Percentiles rank a stretch among this genome's conserved stretches.
These are phyloP conservation scores for Callospermophilus lateralis DNA, from an alignment of 2,113 vertebrate genomes.

Conservation along the genomic window DNA sequence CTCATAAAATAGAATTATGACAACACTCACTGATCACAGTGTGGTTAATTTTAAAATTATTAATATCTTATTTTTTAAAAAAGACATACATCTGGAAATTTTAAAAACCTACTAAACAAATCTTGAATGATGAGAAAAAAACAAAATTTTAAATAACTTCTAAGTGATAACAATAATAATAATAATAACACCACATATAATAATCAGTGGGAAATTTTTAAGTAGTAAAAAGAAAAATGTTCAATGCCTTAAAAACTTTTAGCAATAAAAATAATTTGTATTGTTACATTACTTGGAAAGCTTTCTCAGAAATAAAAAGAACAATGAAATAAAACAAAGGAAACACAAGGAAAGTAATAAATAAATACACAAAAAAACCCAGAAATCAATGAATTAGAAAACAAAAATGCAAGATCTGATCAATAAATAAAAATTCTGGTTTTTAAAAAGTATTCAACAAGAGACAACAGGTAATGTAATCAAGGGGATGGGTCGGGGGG, in stretches of 20 bases:
- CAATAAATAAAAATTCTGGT: neutral
- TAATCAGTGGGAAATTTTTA: neutral
- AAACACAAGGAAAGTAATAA: neutral
- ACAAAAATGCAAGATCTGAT: neutral
- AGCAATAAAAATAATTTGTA: constrained; percentile 1
- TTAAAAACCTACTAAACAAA: neutral
- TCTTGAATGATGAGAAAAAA: neutral
- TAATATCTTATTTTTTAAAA: neutral
- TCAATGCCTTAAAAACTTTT: neutral
- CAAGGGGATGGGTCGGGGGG: neutral
- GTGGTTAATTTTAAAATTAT: neutral
- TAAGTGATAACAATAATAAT: neutral
- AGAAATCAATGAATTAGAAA: neutral
- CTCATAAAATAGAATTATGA: neutral
- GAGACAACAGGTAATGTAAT: neutral
- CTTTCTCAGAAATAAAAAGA: constrained; percentile 4
- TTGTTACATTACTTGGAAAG: neutral
- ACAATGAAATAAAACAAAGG: neutral
- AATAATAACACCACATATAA: neutral
- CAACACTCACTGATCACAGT: neutral
- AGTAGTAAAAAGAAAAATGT: neutral
- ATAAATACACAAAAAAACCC: neutral
- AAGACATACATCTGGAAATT: neutral
- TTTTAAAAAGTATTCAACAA: constrained; percentile 14
- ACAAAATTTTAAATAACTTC: constrained; percentile 21